phyloP scores from a whole-genome alignment of 2,888 invertebrate genomes.

The Unio pictorum region DNA sequence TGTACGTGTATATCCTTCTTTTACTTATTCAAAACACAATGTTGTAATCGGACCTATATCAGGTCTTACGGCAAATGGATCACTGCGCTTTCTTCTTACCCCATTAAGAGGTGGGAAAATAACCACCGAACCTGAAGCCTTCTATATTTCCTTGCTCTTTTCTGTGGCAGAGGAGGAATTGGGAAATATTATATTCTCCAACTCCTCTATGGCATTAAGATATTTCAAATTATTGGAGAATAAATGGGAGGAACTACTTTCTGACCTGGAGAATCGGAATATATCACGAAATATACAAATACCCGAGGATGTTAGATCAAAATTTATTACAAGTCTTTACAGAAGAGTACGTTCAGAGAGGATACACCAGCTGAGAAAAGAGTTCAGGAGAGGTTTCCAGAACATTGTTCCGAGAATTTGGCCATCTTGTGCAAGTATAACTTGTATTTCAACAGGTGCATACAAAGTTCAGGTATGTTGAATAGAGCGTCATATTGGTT shows the following conservation, averaged over 20 bases:
- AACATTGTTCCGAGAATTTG: constrained; percentile 29
- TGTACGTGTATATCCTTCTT: constrained; percentile 10
- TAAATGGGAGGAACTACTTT: constrained; percentile 25
- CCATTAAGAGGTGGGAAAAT: constrained; percentile 10
- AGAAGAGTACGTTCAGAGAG: constrained; percentile 4
- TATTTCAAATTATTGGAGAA: constrained; percentile 31
- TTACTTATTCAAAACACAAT: constrained; percentile 15
- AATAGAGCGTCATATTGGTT: neutral
- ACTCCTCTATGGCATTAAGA: constrained; percentile 16
- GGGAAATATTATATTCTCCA: constrained; percentile 25
- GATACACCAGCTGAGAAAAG: constrained; percentile 12
- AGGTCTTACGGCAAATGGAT: constrained; percentile 15
- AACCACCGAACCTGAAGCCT: constrained; percentile 13
- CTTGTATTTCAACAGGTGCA: constrained; percentile 28
- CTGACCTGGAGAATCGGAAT: constrained; percentile 29
- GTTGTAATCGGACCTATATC: constrained; percentile 29
- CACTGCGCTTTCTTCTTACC: constrained; percentile 18
- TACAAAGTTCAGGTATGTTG: constrained; percentile 23
- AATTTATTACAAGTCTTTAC: constrained; percentile 8
- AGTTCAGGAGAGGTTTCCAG: constrained; percentile 23
- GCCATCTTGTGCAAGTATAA: constrained; percentile 26
- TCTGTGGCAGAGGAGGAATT: constrained; percentile 25
- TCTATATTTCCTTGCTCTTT: constrained; percentile 33
- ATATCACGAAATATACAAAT: constrained; percentile 11
- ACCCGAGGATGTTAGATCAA: constrained; percentile 3